Percentiles rank a stretch among this genome's conserved stretches.
Evolutionary conservation across 2,797 vertebrate genomes (phyloP).

Genomic region (Anguilla obscura): DNA sequence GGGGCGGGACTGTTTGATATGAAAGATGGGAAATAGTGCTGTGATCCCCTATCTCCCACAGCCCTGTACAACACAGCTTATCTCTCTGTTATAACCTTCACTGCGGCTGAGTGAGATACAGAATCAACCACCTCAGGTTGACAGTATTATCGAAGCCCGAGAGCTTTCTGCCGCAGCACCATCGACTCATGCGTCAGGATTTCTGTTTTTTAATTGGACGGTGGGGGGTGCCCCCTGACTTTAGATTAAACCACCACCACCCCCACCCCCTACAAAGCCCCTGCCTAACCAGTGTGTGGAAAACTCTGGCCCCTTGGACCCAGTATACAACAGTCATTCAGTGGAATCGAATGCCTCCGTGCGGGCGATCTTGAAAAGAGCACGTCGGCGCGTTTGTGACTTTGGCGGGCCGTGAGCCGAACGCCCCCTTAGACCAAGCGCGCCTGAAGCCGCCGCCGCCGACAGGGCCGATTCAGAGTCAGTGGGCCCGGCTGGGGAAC

Average conservation of each 20-base stretch:
- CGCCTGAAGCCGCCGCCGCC: slow-evolving; percentile 52
- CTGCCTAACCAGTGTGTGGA: not conserved
- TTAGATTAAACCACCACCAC: not conserved
- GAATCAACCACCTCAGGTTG: not conserved
- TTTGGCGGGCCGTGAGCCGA: slow-evolving; percentile 48
- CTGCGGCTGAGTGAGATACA: not conserved
- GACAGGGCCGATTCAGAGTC: slow-evolving; percentile 64
- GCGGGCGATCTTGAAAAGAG: not conserved
- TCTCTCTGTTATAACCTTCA: not conserved
- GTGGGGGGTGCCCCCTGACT: not conserved
- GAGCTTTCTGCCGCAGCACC: not conserved
- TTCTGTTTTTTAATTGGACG: not conserved
- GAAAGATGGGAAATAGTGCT: not conserved
- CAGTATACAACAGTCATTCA: not conserved
- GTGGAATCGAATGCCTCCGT: not conserved
- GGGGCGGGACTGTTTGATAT: not conserved
- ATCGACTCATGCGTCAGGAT: not conserved
- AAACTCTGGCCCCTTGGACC: not conserved
- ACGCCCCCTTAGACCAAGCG: slow-evolving; percentile 51
- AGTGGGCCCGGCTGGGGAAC: slow-evolving; percentile 63
- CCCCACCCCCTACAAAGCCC: not conserved
- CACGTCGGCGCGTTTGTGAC: slow-evolving; percentile 52
- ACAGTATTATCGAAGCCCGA: not conserved
- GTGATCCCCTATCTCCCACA: not conserved
- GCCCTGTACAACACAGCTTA: slow-evolving; percentile 1